Evolutionary conservation across 2,113 vertebrate species (phyloP), one percentile per base, ranked within the genome.

Genomic region (Gallinago paraguaiae): DNA sequence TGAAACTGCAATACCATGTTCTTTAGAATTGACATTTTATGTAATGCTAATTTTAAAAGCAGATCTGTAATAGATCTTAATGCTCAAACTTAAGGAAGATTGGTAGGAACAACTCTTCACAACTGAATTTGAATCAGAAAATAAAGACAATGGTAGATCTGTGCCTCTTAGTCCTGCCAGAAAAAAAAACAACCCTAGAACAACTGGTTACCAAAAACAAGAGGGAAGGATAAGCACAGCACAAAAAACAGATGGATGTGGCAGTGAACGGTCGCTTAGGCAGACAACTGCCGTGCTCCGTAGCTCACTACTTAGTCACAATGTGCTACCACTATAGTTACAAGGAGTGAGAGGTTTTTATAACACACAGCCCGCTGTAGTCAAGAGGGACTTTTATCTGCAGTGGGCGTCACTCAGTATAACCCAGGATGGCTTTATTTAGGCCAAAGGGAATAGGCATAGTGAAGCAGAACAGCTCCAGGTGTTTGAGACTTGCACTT

Each of bases 331-430:
- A 5, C 43, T 72, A 17, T 45, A 57, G 59, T 50, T 80, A 57
- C 9, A 57, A 68, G 56, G 65, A 84, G 23, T 1, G 14, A 75
- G 54, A 30, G 6, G 14, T 10, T 11, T 79, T 71, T 81, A 1
- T 79, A 60, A 11, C 3, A 65, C 15, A 17, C 19, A 69, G 33
- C 27, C 31, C n/a, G 6, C 31, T n/a, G 65, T 59, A 82, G 22
- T 68, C 39, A 51, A 53, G 43, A 71, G 59, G 30, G 33, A 39
- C 5, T 69, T 77, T 43, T 12, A 27, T 31, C 31, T 1, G 2
- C 45, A 46, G 35, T 19, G 45, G 11, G 9, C 5, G 0, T 33
- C 25, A 9, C 60, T 22, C 19, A 8, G 15, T 14, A 2, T 10
- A 72, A n/a, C 8, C 11, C n/a, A 13, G 7, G 11, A 25, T 9